Percentiles rank a stretch among this genome's conserved stretches.
These are phyloP conservation scores for Rhagologus leucostigma DNA, from an alignment of 2,113 vertebrate genomes.

Conservation along the genomic window DNA sequence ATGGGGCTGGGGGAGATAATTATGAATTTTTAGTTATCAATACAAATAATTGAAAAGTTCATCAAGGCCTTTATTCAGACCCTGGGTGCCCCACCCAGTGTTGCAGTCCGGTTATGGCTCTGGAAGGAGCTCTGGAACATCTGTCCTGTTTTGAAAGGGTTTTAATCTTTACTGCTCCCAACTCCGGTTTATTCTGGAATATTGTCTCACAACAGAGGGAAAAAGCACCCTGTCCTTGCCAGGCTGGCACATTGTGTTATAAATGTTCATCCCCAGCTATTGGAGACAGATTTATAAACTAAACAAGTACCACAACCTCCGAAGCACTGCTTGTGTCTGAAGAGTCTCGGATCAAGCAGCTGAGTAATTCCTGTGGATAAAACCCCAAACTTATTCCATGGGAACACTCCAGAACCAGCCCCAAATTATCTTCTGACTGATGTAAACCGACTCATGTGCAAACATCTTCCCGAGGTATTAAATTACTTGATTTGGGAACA, in stretches of 20 bases:
- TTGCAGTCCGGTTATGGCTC: neutral
- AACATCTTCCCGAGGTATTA: neutral
- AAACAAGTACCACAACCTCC: constrained; percentile 4
- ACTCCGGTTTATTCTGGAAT: neutral
- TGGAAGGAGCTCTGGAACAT: neutral
- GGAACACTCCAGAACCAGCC: neutral
- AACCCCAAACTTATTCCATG: neutral
- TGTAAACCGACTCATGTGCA: neutral
- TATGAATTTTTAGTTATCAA: neutral
- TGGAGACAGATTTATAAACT: constrained; percentile 24
- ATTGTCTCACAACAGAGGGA: neutral
- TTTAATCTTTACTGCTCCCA: neutral
- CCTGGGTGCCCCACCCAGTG: neutral
- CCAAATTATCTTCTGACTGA: neutral
- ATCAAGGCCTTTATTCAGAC: neutral
- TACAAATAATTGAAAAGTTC: neutral
- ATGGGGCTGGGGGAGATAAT: neutral
- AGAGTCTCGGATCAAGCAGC: neutral
- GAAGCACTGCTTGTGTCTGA: neutral
- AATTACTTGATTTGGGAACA: neutral
- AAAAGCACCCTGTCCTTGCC: neutral
- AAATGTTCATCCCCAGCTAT: neutral
- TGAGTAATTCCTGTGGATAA: neutral
- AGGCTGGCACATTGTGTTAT: neutral
- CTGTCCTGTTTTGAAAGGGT: neutral